phyloP scores from a whole-genome alignment of 2,888 invertebrate species.

The Silvanus unidentatus region DNA sequence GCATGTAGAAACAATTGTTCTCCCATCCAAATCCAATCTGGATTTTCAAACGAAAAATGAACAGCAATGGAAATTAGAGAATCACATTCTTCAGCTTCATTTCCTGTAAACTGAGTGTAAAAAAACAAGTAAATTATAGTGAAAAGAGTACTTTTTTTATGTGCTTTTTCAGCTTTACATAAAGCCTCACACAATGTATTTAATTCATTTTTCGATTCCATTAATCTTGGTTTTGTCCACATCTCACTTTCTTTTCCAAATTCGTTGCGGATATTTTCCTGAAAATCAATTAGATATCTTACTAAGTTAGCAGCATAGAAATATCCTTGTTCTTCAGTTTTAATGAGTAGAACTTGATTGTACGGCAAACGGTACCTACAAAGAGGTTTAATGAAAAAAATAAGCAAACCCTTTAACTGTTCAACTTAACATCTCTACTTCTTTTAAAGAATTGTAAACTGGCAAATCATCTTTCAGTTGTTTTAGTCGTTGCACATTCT shows the following conservation, averaged over 20 bases:
- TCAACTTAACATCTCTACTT: constrained; percentile 38
- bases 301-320: constrained; percentile 49
- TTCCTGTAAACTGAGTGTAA: constrained; percentile 11
- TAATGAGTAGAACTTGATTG: constrained; percentile 52
- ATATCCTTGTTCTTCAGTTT: constrained; percentile 51
- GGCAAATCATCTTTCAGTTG: constrained; percentile 40
- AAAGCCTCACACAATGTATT: constrained; percentile 22
- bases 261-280: constrained; percentile 47
- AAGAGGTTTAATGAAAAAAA: not conserved
- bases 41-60: constrained; percentile 38
- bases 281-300: constrained; percentile 52
- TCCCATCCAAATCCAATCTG: constrained; percentile 52
- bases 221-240: constrained; percentile 38
- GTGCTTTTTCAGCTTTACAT: constrained; percentile 23
- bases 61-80: constrained; percentile 46
- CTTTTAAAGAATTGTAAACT: constrained; percentile 28
- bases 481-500: constrained; percentile 15
- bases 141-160: constrained; percentile 23
- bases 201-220: constrained; percentile 32
- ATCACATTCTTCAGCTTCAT: constrained; percentile 33
- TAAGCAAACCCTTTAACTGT: not conserved
- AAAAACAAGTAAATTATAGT: not conserved
- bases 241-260: constrained; percentile 52
- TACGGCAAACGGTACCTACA: constrained; percentile 49
- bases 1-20: constrained; percentile 51